Percentiles rank a stretch among this genome's conserved stretches.
These are phyloP conservation scores for Scalopus aquaticus DNA, from an alignment of 2,113 vertebrate genomes.

Conservation along the genomic window DNA sequence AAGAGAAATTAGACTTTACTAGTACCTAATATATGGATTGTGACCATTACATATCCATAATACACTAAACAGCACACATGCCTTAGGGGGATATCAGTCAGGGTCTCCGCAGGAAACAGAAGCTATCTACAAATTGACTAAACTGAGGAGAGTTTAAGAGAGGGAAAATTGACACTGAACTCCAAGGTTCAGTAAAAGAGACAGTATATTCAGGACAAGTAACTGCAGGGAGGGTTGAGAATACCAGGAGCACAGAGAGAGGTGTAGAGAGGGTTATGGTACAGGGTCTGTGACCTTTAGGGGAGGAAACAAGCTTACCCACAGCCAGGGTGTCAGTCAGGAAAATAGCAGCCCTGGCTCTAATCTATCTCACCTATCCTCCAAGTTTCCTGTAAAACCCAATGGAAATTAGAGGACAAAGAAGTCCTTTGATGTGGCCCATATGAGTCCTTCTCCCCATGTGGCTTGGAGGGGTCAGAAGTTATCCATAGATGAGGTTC, in stretches of 20 bases:
- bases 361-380: background rate
- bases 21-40: background rate
- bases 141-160: background rate
- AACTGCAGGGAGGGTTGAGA: background rate
- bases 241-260: background rate
- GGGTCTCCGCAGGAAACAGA: background rate
- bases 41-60: background rate
- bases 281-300: background rate
- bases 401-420: background rate
- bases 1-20: background rate
- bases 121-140: background rate
- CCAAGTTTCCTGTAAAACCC: background rate
- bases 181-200: background rate
- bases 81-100: background rate
- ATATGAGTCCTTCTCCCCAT: background rate
- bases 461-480: background rate
- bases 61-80: background rate
- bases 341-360: background rate
- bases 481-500: background rate
- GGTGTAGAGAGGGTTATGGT: background rate
- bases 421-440: background rate
- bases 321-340: background rate
- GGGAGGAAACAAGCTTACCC: background rate
- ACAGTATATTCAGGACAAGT: background rate
- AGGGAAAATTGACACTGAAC: background rate